phyloP scores from a whole-genome alignment of 2,113 vertebrate genomes.

The Carlito syrichta region DNA sequence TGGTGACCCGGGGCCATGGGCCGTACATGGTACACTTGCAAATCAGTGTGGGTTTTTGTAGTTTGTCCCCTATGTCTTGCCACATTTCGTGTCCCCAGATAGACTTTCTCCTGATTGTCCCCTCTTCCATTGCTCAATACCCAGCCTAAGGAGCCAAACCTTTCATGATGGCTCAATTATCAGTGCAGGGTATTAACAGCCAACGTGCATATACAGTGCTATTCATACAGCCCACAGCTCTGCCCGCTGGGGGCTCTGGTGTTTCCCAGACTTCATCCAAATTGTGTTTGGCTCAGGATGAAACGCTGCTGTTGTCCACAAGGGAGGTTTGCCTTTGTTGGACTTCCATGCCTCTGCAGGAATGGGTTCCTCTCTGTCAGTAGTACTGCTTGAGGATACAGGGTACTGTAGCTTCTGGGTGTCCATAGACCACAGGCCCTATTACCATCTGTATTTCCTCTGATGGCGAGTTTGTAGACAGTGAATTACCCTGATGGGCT shows the following conservation, averaged over 20 bases:
- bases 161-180: too few species aligned
- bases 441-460: not conserved
- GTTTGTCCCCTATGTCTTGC: not conserved
- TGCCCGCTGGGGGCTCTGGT: not conserved
- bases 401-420: not conserved
- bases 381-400: not conserved
- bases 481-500: not conserved
- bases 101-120: not conserved
- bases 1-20: not conserved
- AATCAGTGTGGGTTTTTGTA: not conserved
- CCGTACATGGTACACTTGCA: not conserved
- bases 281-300: not conserved
- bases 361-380: not conserved
- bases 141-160: not conserved
- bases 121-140: not conserved
- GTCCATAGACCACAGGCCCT: too few species aligned
- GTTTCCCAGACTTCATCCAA: not conserved
- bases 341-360: not conserved
- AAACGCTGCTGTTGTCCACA: not conserved
- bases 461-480: not conserved
- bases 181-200: not conserved
- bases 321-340: not conserved
- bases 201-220: not conserved
- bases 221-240: not conserved
- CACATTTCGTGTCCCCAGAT: not conserved